These are phyloP conservation scores for Archegozetes longisetosus DNA, from an alignment of 1,140 invertebrate species.

Conservation along the genomic window DNA sequence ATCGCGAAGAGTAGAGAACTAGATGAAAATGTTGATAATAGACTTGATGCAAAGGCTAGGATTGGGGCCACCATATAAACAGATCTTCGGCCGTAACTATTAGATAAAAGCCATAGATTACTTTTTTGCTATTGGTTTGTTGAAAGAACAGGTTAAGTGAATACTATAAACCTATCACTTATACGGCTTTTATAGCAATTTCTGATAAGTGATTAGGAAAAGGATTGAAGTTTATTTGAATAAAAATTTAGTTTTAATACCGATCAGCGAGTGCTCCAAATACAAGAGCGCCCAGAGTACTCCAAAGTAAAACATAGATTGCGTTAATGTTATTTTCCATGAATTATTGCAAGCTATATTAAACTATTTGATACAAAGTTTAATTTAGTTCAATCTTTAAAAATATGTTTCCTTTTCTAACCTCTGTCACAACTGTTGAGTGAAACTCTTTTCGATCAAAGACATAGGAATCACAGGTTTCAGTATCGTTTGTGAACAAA, in stretches of 20 bases:
- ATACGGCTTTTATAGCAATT: no score
- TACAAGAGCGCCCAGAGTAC: neutral
- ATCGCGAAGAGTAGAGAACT: neutral
- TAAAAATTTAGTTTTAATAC: no score
- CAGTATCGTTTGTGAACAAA: neutral
- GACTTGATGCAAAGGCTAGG: neutral
- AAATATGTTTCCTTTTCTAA: neutral
- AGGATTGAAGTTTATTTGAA: no score
- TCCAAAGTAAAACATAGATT: slow-evolving; percentile 28
- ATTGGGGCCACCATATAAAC: neutral
- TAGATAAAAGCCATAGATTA: neutral
- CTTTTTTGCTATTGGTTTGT: neutral
- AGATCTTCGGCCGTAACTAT: neutral
- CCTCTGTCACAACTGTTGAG: slow-evolving; percentile 8
- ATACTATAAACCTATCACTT: no score
- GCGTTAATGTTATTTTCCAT: slow-evolving; percentile 23
- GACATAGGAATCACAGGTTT: neutral
- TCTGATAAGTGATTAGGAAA: no score
- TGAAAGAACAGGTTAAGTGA: no score
- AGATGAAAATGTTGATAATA: neutral
- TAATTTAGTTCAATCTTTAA: neutral
- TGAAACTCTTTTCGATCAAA: slow-evolving; percentile 2
- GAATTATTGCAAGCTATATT: slow-evolving; percentile 24
- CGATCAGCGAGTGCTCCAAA: neutral
- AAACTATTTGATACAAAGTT: slow-evolving; percentile 21